Conservation (phyloP, 1,140 invertebrate genomes). For the Euura lappo region DNA sequence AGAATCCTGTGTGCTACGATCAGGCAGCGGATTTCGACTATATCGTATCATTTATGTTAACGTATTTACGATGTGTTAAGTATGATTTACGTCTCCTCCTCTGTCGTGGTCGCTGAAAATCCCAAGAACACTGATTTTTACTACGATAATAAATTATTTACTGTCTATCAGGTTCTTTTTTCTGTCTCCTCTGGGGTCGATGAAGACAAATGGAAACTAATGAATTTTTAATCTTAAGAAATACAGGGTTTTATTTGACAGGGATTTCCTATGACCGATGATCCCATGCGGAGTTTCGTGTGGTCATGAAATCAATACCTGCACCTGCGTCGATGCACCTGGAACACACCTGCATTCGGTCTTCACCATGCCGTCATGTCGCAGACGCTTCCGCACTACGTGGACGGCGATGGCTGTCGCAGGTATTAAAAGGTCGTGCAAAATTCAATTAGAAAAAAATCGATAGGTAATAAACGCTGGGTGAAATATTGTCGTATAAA, state of each 20-base stretch:
- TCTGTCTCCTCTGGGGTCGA: no score
- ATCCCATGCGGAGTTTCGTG: background rate
- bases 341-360: background rate
- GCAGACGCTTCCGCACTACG: background rate
- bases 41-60: background rate
- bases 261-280: no score
- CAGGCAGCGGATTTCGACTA: no score
- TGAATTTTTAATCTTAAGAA: no score
- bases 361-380: background rate
- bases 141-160: no score
- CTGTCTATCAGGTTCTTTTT: no score
- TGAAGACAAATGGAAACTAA: no score
- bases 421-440: background rate
- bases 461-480: conserved; percentile 1
- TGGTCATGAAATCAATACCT: background rate
- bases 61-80: background rate
- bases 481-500: background rate
- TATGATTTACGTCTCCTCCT: no score
- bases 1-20: no score
- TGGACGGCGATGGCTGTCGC: background rate
- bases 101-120: no score
- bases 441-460: background rate
- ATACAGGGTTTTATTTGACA: no score
- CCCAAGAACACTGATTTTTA: no score
- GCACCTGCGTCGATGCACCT: background rate